Conservation (phyloP, 1,140 invertebrate genomes). For the Drosophila pachea region DNA sequence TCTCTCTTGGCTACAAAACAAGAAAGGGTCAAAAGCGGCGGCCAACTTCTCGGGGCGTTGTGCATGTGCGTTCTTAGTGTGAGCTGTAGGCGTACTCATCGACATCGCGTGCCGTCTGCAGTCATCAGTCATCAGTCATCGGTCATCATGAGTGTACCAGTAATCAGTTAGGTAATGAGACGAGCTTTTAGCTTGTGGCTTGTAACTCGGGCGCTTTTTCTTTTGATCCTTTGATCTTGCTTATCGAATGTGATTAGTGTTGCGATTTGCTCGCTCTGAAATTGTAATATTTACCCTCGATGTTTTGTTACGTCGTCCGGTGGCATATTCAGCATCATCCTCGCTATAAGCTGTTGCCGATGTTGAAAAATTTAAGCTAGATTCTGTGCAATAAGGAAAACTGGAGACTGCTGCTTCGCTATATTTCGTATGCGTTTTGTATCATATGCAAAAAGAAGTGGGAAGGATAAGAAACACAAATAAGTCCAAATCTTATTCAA, state of each 20-base stretch:
- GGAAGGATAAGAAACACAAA: slow-evolving; percentile 77
- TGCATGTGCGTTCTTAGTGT: slow-evolving; percentile 36
- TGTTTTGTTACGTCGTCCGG: slow-evolving; percentile 80
- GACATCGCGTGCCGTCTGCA: slow-evolving; percentile 18
- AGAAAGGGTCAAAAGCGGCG: slow-evolving; percentile 71
- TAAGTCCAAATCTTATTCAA: slow-evolving; percentile 76
- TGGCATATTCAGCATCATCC: slow-evolving; percentile 80
- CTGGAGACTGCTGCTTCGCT: slow-evolving; percentile 79
- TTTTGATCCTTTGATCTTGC: slow-evolving; percentile 75
- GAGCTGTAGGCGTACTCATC: slow-evolving; percentile 42
- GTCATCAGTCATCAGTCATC: slow-evolving; percentile 12
- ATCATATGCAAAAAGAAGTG: slow-evolving; percentile 75
- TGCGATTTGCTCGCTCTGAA: slow-evolving; percentile 60
- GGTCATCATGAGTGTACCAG: not conserved
- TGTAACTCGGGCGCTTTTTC: slow-evolving; percentile 52
- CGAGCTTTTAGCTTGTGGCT: slow-evolving; percentile 6
- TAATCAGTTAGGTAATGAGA: slow-evolving; percentile 8
- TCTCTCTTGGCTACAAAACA: slow-evolving; percentile 45
- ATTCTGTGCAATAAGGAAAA: slow-evolving; percentile 79
- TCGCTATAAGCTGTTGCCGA: slow-evolving; percentile 80
- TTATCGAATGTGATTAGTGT: slow-evolving; percentile 37
- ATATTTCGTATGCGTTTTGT: slow-evolving; percentile 66
- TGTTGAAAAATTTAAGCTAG: slow-evolving; percentile 79
- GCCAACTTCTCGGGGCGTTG: slow-evolving; percentile 45
- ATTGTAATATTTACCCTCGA: slow-evolving; percentile 80